Conservation (phyloP, 2,797 vertebrate genomes). For the Fringilla coelebs region DNA sequence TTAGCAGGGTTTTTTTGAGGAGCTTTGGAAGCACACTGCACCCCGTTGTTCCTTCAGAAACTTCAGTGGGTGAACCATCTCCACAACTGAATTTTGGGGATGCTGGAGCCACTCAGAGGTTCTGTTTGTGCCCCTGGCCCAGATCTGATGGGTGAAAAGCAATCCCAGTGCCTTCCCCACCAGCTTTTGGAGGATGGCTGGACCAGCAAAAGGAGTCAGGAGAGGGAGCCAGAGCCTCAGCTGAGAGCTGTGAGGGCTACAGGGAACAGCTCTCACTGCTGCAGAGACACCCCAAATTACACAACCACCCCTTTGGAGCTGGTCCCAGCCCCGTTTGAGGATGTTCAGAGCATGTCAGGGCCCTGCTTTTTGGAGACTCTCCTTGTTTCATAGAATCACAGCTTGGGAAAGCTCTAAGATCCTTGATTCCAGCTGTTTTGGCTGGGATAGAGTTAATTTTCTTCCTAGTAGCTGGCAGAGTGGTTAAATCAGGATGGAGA, state of each 20-base stretch:
- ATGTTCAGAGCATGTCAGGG: not conserved
- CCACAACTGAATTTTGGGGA: not conserved
- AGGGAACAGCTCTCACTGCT: rapidly evolving
- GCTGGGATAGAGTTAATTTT: not conserved
- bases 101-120: rapidly evolving
- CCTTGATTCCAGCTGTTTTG: not conserved
- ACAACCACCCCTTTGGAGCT: not conserved
- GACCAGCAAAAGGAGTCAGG: not conserved
- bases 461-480: not conserved
- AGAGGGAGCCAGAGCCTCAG: constrained; percentile 58
- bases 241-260: not conserved
- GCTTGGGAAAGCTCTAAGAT: not conserved
- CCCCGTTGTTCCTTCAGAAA: rapidly evolving
- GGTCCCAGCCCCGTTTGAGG: not conserved
- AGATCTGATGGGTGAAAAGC: not conserved
- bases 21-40: not conserved
- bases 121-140: not conserved
- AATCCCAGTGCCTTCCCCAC: not conserved
- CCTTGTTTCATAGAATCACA: not conserved
- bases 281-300: not conserved
- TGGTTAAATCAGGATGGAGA: not conserved
- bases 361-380: not conserved
- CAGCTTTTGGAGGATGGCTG: not conserved
- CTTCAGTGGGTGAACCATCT: not conserved
- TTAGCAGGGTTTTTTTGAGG: not conserved